Base-by-base conservation (phyloP, 92 coral and sea anemone species). In the Porites evermanni region DNA sequence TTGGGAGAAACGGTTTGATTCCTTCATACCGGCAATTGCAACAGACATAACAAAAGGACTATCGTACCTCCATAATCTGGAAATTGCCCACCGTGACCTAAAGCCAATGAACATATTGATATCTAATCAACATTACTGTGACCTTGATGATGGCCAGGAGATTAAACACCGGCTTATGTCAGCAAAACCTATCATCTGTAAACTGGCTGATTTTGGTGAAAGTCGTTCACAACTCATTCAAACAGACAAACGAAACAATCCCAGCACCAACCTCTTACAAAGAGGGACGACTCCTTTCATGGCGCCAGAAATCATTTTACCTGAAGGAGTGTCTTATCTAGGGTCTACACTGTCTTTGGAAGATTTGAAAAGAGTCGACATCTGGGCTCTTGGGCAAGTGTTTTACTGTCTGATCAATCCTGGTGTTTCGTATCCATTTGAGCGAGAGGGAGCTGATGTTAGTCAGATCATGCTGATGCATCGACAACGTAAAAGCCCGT, bases 361-460 rank as follows among this genome's bases (percentile, higher is more conserved):
- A 23, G 86, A 82, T 8, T 24, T 85, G 17, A 85, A 85, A 67
- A 67, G 67, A 74, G 84, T 85, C 13, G 88, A 85, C 16, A 74
- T 85, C 53, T 85, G 88, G 88, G 88, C 88, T 16, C 75, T 85
- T 12, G 88, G 88, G 12, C 56, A 75, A 64, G 76, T 78, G 0
- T 85, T 85, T 21, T 85, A 64, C 64, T 74, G 82, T 54, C 69
- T 85, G 4, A 85, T 85, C 4, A 85, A 85, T 12, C 88, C 88
- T 1, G 81, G 59, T 76, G 82, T 32, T 51, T 32, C 87, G 0
- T 83, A 59, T 58, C 87, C 87, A n/a, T 83, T 68, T 26, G 68
- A 80, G 18, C 29, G 56, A 8, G 85, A 80, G 2, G 77, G 38
- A 6, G 11, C 19, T 19, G 82, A 44, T 19, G 21, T 64, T 17